A percentile compares a stretch with the other conserved stretches of the same genome.
These are phyloP conservation scores for Oscheius myriophilus DNA, from an alignment of 2,888 invertebrate genomes.

Conservation along the genomic window DNA sequence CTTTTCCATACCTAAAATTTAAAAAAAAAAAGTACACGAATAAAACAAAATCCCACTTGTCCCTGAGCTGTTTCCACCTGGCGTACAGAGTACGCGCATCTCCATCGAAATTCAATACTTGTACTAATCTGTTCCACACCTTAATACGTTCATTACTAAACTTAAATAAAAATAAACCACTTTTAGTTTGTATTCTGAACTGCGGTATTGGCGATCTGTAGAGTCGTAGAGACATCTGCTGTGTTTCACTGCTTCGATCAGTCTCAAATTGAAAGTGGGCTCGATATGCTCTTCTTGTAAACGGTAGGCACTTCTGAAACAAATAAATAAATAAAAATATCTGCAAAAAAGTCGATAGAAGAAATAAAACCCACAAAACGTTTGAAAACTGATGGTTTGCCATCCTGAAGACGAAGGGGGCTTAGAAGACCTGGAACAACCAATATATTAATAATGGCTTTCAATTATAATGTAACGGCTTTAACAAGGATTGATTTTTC, in stretches of 20 bases:
- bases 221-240: conserved; percentile 63
- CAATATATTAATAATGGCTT: too few species aligned
- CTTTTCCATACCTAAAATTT: conserved; percentile 58
- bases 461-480: too few species aligned
- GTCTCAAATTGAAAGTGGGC: conserved; percentile 61
- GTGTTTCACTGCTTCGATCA: conserved; percentile 64
- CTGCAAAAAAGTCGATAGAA: too few species aligned
- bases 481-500: too few species aligned
- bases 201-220: conserved; percentile 61
- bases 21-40: background rate
- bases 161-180: conserved; percentile 27
- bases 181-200: conserved; percentile 61
- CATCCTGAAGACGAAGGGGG: too few species aligned
- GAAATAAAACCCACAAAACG: too few species aligned
- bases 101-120: conserved; percentile 59
- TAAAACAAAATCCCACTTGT: conserved; percentile 48
- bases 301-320: conserved; percentile 16
- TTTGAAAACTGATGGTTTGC: too few species aligned
- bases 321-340: background rate
- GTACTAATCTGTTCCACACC: conserved; percentile 49
- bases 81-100: conserved; percentile 58
- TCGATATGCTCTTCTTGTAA: conserved; percentile 33
- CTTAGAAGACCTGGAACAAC: too few species aligned
- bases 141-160: conserved; percentile 8
- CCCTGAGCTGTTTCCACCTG: conserved; percentile 65